Conservation (phyloP, 1,140 invertebrate species). For the Lepidurus couesii region DNA sequence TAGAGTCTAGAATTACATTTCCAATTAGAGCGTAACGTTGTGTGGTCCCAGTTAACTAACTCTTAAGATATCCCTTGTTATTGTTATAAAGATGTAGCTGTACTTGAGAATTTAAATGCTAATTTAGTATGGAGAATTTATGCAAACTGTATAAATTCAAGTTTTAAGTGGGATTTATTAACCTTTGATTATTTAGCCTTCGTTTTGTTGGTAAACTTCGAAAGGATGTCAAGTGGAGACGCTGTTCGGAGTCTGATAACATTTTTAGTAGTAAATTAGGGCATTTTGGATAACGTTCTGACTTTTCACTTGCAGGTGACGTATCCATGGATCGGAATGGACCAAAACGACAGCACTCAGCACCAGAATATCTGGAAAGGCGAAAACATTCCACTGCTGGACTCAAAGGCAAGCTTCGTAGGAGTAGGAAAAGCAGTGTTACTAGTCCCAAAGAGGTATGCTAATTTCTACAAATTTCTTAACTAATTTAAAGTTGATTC, state of each 20-base stretch:
- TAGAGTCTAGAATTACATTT: too few relatives aligned
- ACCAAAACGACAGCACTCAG: slow-evolving; percentile 68
- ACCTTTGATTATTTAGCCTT: background rate
- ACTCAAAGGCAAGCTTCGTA: slow-evolving; percentile 47
- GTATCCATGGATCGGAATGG: background rate
- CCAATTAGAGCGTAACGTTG: too few relatives aligned
- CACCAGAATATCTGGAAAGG: slow-evolving; percentile 83
- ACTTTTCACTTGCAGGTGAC: background rate
- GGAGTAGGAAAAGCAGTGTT: slow-evolving; percentile 49
- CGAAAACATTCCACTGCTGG: slow-evolving; percentile 41
- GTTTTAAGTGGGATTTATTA: too few relatives aligned
- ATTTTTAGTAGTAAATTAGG: background rate
- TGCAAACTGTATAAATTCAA: too few relatives aligned
- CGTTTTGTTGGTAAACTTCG: background rate
- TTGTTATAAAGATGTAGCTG: too few relatives aligned
- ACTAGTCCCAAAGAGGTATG: slow-evolving; percentile 46
- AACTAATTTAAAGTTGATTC: background rate
- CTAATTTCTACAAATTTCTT: background rate
- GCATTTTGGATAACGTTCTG: too few relatives aligned
- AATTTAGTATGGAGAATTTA: too few relatives aligned
- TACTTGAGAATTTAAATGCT: background rate
- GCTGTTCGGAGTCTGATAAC: background rate
- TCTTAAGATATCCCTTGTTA: too few relatives aligned
- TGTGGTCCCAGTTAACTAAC: too few relatives aligned
- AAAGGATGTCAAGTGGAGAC: background rate